Base-by-base conservation (phyloP, 2,797 vertebrate genomes). In the Catamblyrhynchus diadema region DNA sequence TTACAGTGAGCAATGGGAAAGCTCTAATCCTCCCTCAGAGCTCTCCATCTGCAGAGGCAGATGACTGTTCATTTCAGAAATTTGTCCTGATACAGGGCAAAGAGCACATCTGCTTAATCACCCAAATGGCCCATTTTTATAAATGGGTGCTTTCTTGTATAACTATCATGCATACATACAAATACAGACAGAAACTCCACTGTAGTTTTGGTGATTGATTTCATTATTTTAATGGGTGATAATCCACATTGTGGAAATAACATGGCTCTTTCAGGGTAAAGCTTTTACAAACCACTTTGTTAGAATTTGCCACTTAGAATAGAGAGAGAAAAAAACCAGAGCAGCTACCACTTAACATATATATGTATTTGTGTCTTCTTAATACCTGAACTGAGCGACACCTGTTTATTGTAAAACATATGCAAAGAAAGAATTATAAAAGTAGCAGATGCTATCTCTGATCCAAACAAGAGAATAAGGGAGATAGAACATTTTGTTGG, bases 201-300 rank as follows among this genome's bases (percentile, higher is more conserved):
- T 66, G 59, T 84, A 71, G 57, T 94, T 92, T 54, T 8, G 3
- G 47, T 80, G 92, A 94, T 73, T 93, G 86, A 93, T 96, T 96
- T 97, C 86, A 96, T 96, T 91, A 89, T 91, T 96, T 95, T 97
- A 97, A 94, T 97, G 92, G 74, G n/a, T 19, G 60, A 69, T 95
- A 94, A 96, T 86, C 79, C 83, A 93, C 56, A 61, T 39, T 92
- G 85, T 65, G 47, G 44, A 79, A 96, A 93, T 82, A 93, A 82
- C 23, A 37, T 0, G 4, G 14, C 53, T 91, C 51, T 82, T 86
- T 85, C 67, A 50, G 51, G 50, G 51, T 79, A 91, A 94, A 94
- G 60, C 48, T 79, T 87, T 88, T 71, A 50, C 24, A 77, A 75
- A 66, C 25, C 39, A 62, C 48, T 95, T 94, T 77, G 64, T 93